phyloP scores from a whole-genome alignment of 2,797 vertebrate species.

The Molossus alvarezi region DNA sequence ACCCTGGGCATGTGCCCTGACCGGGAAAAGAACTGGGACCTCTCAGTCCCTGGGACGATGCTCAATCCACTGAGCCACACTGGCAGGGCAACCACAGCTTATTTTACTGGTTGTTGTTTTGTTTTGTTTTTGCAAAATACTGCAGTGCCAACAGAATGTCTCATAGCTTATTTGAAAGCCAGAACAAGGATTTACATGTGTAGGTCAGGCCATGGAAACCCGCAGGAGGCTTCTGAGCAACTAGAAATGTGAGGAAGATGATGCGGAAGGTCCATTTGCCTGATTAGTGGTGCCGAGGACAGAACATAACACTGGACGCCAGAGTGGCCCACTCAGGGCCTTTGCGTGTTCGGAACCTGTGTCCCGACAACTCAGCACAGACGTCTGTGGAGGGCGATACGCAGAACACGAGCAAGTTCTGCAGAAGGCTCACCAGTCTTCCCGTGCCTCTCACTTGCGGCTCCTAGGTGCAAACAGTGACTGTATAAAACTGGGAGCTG shows the following conservation, averaged over 20 bases:
- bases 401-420: neutral
- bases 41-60: too few species aligned
- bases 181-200: slow-evolving; percentile 27
- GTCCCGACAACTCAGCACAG: neutral
- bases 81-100: neutral
- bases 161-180: slow-evolving; percentile 15
- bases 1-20: too few species aligned
- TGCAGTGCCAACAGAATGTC: slow-evolving; percentile 30
- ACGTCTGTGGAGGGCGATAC: neutral
- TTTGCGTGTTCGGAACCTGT: neutral
- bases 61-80: too few species aligned
- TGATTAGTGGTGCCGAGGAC: neutral
- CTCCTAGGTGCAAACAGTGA: neutral
- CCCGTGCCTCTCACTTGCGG: neutral
- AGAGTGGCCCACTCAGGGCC: neutral
- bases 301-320: neutral
- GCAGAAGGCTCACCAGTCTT: neutral
- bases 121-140: slow-evolving; percentile 41
- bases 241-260: neutral
- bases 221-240: slow-evolving; percentile 1
- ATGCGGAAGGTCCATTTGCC: neutral
- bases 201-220: neutral
- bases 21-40: too few species aligned
- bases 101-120: slow-evolving; percentile 34
- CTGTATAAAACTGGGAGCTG: neutral